Base-by-base conservation (phyloP, 2,113 vertebrate species). In the Hippocampus guttulatus region DNA sequence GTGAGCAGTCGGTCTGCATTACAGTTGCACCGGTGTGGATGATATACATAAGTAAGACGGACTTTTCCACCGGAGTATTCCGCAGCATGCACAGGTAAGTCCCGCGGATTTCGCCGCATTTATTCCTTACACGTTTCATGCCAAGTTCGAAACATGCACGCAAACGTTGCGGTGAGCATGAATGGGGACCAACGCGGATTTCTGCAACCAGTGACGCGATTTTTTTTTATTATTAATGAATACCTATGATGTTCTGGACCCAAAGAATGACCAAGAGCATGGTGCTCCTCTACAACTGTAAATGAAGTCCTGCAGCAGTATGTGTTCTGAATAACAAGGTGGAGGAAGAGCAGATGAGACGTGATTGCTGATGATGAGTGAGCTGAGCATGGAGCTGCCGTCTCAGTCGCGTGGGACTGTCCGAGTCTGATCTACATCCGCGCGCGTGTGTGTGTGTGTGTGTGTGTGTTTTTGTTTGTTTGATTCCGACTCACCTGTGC, bases 81-180 rank as follows among this genome's bases (percentile, higher is more conserved):
- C 61, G 45, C 83, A 81, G 66, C 65, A 74, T 73, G 78, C 33
- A 57, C 61, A 68, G 81, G 83, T 87, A 57, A 86, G 81, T 80
- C 4, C 3, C 5, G 57, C 30, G 62, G 33, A 33, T 3, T 2
- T 23, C 67, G 16, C 70, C 51, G 67, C 69, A 68, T 52, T 64
- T 10, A 1, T 51, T 21, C 18, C 10, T 52, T n/a, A 1, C 9
- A n/a, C 3, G 21, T 10, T 55, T 3, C n/a, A 55, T 3, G 21
- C 66, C 54, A 66, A 78, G 75, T 80, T 71, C 38, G 27, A 58
- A 41, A 45, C 33, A 49, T 67, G 64, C 38, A 12, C 51, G 2
- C 5, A 49, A 54, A 23, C 76, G 55, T 38, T 33, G 45, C 45
- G 20, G 15, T 52, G 45, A 43, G 75, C 74, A 73, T 72, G 73